Evolutionary conservation across 2,888 invertebrate genomes (phyloP).

Genomic region (Drosophila flavopinicola): DNA sequence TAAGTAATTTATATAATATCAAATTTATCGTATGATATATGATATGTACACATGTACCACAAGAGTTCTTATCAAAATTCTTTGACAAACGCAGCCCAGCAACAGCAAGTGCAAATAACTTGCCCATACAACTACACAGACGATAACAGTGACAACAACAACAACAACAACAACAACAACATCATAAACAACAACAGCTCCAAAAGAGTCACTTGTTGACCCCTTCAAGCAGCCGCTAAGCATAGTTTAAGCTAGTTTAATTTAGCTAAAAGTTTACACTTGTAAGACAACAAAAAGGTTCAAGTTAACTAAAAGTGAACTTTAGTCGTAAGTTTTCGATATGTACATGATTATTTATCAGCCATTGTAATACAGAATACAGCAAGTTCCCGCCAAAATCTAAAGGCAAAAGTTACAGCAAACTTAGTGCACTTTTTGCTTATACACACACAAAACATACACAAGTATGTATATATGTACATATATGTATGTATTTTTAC

Average conservation of each 20-base stretch:
- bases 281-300: slow-evolving; percentile 21
- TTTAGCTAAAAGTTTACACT: slow-evolving; percentile 34
- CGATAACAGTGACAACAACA: slow-evolving; percentile 23
- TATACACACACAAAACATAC: not conserved
- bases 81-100: slow-evolving; percentile 43
- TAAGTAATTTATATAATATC: slow-evolving; percentile 18
- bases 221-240: slow-evolving; percentile 27
- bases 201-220: slow-evolving; percentile 36
- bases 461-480: slow-evolving; percentile 8
- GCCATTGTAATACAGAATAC: slow-evolving; percentile 8
- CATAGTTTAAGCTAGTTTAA: slow-evolving; percentile 43
- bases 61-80: slow-evolving; percentile 30
- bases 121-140: slow-evolving; percentile 18
- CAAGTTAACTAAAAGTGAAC: slow-evolving; percentile 24
- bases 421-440: slow-evolving; percentile 11
- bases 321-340: slow-evolving; percentile 19
- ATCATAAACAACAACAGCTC: slow-evolving; percentile 28
- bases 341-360: slow-evolving; percentile 36
- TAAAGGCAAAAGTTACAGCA: slow-evolving; percentile 16
- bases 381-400: slow-evolving; percentile 60
- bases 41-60: slow-evolving; percentile 4
- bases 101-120: slow-evolving; percentile 43
- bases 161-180: slow-evolving; percentile 25
- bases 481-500: not conserved
- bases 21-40: not conserved